phyloP scores from a whole-genome alignment of 2,113 vertebrate genomes.

The Lagopus leucura region DNA sequence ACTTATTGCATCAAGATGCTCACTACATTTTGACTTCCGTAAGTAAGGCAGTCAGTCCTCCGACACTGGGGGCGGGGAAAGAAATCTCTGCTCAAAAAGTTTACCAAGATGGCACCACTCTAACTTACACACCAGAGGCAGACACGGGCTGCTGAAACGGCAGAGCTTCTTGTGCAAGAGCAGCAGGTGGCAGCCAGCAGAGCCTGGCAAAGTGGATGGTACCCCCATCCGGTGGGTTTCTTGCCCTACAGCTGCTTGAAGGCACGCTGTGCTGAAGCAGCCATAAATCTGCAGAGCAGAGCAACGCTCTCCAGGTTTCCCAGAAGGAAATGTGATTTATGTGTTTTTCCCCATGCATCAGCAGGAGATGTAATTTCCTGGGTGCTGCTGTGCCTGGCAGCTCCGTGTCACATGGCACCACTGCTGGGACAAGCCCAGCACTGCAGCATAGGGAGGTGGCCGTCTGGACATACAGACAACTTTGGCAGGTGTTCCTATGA shows the following conservation, averaged over 20 bases:
- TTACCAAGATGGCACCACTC: not conserved
- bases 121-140: not conserved
- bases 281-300: not conserved
- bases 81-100: not conserved
- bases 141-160: conserved; percentile 5
- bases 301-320: not conserved
- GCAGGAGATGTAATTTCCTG: not conserved
- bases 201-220: not conserved
- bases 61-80: not conserved
- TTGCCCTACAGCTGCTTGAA: not conserved
- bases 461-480: not conserved
- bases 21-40: not conserved
- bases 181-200: not conserved
- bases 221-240: not conserved
- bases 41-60: not conserved
- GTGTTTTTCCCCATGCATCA: fast-evolving
- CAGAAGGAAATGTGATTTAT: not conserved
- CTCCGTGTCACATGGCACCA: not conserved
- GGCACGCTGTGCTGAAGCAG: not conserved
- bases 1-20: not conserved
- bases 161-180: not conserved
- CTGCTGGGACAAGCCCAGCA: not conserved
- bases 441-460: fast-evolving
- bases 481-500: not conserved
- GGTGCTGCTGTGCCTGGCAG: fast-evolving